Percentiles rank a stretch among this genome's conserved stretches.
Conservation (phyloP, 2,888 invertebrate genomes). For the Harpalus rufipes region DNA sequence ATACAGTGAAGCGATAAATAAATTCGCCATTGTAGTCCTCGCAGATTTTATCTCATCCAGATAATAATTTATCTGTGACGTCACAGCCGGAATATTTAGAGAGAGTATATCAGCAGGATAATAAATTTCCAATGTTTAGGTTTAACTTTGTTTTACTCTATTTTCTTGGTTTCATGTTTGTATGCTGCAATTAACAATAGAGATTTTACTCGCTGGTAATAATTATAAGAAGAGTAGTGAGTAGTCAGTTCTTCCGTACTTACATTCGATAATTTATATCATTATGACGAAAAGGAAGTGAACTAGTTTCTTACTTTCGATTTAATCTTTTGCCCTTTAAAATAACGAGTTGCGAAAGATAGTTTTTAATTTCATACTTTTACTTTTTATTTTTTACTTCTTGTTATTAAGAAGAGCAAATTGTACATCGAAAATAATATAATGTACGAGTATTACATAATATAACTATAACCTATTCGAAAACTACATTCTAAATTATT, state of each 20-base stretch:
- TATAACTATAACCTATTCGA: neutral
- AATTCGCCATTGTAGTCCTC: conserved; percentile 10
- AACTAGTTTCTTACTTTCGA: conserved; percentile 38
- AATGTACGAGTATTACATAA: neutral
- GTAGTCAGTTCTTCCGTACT: conserved; percentile 35
- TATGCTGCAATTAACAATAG: neutral
- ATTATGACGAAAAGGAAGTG: conserved; percentile 47
- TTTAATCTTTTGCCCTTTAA: conserved; percentile 37
- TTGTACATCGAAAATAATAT: neutral
- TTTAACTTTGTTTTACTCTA: neutral
- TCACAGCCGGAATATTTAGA: conserved; percentile 15
- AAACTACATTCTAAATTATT: no score
- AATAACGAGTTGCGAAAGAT: conserved; percentile 3
- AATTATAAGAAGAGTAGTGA: conserved; percentile 29
- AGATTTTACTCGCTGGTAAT: conserved; percentile 17
- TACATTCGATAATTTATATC: conserved; percentile 48
- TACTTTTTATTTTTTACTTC: neutral
- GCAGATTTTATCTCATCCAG: conserved; percentile 25
- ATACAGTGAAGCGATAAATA: conserved; percentile 1
- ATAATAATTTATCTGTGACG: conserved; percentile 29
- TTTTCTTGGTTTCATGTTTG: conserved; percentile 36
- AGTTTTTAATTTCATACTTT: neutral
- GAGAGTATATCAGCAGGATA: conserved; percentile 18
- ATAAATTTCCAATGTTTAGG: conserved; percentile 29
- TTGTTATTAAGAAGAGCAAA: neutral